These are phyloP conservation scores for Cephalopterus ornatus DNA, from an alignment of 2,113 vertebrate species.

Conservation along the genomic window DNA sequence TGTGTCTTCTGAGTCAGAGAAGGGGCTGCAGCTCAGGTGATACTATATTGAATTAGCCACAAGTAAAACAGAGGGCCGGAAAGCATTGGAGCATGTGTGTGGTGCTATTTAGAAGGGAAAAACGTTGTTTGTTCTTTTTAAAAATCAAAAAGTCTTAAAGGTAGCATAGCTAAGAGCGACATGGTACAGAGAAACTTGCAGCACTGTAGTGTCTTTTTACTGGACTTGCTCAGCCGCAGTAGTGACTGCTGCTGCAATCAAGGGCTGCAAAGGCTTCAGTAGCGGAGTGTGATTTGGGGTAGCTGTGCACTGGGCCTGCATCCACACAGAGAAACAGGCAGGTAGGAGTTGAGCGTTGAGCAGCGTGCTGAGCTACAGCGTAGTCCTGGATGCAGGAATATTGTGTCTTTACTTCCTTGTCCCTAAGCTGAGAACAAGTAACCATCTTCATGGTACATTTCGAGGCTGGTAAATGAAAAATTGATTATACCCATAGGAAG, in stretches of 20 bases:
- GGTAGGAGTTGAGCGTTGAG: neutral
- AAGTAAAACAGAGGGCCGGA: neutral
- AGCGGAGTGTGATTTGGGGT: neutral
- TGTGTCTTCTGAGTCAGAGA: neutral
- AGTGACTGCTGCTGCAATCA: neutral
- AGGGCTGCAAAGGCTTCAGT: neutral
- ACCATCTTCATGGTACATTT: neutral
- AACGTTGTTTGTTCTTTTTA: neutral
- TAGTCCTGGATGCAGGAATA: neutral
- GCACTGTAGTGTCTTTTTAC: neutral
- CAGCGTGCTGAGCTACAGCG: neutral
- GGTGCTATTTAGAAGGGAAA: neutral
- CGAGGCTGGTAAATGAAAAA: neutral
- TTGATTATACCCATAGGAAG: neutral
- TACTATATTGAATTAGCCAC: neutral
- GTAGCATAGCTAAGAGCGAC: neutral
- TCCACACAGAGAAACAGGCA: neutral
- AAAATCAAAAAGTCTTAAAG: neutral
- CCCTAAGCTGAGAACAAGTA: neutral
- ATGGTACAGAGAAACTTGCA: neutral
- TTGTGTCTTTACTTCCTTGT: neutral
- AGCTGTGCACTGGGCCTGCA: neutral
- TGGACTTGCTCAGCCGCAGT: neutral
- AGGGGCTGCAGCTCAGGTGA: neutral
- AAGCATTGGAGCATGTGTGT: neutral